Evolutionary conservation across 2,113 vertebrate species (phyloP).

Genomic region (Cervus canadensis): DNA sequence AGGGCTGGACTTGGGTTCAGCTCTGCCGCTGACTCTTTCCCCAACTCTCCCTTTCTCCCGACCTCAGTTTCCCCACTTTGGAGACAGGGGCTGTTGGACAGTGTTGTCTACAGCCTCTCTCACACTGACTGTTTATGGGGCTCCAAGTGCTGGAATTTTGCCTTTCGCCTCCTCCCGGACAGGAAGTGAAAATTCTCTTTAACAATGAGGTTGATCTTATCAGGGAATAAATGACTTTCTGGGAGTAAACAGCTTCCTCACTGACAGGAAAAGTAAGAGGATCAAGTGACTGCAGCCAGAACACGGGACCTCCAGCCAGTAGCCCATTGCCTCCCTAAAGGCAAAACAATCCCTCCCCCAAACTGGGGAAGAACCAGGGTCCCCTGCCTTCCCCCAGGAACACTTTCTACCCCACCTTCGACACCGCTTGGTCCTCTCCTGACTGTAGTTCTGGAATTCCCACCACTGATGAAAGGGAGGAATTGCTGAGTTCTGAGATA

Average conservation of each 20-base stretch:
- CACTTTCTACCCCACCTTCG: fast-evolving
- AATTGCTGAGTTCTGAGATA: not conserved
- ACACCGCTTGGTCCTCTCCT: not conserved
- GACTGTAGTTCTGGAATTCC: not conserved
- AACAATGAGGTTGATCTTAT: conserved; percentile 59
- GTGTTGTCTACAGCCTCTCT: not conserved
- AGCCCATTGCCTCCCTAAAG: not conserved
- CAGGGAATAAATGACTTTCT: conserved; percentile 52
- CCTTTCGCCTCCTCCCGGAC: not conserved
- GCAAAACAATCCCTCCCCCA: fast-evolving
- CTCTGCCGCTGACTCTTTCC: not conserved
- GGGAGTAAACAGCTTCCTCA: conserved; percentile 57
- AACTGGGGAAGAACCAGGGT: not conserved
- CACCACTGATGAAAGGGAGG: not conserved
- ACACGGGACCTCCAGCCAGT: not conserved
- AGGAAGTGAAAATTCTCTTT: conserved; percentile 41
- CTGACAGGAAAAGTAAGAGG: conserved; percentile 34
- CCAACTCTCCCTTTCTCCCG: not conserved
- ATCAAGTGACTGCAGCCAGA: not conserved
- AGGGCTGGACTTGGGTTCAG: not conserved
- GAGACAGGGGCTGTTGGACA: not conserved
- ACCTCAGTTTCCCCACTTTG: not conserved
- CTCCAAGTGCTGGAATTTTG: not conserved
- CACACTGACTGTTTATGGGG: no score
- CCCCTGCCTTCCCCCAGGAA: not conserved